Percentiles rank a stretch among this genome's conserved stretches.
phyloP scores from a whole-genome alignment of 2,888 invertebrate species.

The Physocephala rufipes region DNA sequence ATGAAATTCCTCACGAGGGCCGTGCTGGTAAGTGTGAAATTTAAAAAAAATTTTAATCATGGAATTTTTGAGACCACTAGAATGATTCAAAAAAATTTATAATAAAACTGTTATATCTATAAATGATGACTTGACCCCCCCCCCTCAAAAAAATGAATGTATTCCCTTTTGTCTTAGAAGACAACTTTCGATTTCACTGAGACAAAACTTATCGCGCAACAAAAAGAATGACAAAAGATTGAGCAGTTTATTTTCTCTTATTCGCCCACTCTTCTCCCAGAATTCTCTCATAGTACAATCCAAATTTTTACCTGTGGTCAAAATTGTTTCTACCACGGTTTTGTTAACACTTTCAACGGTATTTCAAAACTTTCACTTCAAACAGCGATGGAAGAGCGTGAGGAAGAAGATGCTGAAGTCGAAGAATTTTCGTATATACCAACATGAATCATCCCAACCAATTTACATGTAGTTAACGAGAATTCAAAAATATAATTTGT shows the following conservation, averaged over 20 bases:
- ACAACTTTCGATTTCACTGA: too few species aligned
- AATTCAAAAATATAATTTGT: neutral
- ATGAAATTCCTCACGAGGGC: slow-evolving; percentile 52
- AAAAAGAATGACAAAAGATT: too few species aligned
- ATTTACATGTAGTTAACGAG: neutral
- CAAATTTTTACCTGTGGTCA: too few species aligned
- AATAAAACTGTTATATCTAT: too few species aligned
- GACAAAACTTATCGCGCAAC: too few species aligned
- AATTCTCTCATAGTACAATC: too few species aligned
- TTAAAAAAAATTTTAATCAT: neutral
- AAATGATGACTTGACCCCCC: neutral
- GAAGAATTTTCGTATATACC: slow-evolving; percentile 1
- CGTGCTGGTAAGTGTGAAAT: slow-evolving; percentile 53
- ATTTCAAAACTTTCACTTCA: slow-evolving; percentile 35
- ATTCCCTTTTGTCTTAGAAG: neutral
- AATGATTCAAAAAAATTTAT: neutral
- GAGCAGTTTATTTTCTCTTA: too few species aligned
- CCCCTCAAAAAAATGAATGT: neutral
- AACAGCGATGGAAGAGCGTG: neutral
- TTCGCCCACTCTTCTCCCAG: too few species aligned
- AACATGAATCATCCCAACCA: slow-evolving; percentile 6
- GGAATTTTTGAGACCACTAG: neutral
- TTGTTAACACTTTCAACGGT: neutral
- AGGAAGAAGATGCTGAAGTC: slow-evolving; percentile 4
- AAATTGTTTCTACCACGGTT: slow-evolving; percentile 12